These are phyloP conservation scores for Microhierax caerulescens DNA, from an alignment of 2,797 vertebrate species.

Conservation along the genomic window DNA sequence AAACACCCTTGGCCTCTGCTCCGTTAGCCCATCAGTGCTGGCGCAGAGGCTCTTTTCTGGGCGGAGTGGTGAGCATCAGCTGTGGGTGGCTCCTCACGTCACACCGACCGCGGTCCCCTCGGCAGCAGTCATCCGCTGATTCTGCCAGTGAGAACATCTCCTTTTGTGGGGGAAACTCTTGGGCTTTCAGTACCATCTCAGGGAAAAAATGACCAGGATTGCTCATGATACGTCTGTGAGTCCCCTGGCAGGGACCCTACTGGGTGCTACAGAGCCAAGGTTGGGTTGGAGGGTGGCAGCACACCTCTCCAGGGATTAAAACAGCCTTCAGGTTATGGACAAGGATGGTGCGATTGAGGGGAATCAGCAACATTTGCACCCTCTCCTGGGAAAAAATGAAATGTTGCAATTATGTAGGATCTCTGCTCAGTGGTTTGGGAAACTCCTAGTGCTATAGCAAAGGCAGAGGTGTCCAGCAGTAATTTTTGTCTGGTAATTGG, in stretches of 20 bases:
- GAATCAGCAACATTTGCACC: background rate
- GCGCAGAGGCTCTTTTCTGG: background rate
- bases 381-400: background rate
- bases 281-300: rapidly evolving
- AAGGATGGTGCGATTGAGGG: background rate
- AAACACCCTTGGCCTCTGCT: rapidly evolving
- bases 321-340: background rate
- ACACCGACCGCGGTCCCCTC: background rate
- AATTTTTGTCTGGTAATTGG: background rate
- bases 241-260: background rate
- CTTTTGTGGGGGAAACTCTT: background rate
- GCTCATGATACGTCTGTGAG: background rate
- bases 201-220: background rate
- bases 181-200: background rate
- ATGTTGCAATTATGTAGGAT: background rate
- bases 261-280: background rate
- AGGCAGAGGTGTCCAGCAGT: background rate
- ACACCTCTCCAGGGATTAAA: background rate
- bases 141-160: background rate
- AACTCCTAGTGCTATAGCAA: background rate
- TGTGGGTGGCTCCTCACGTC: background rate
- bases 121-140: background rate
- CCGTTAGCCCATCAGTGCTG: background rate
- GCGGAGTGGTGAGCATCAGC: background rate
- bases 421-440: background rate